These are phyloP conservation scores for Zaprionus capensis DNA, from an alignment of 1,140 invertebrate species.

Conservation along the genomic window DNA sequence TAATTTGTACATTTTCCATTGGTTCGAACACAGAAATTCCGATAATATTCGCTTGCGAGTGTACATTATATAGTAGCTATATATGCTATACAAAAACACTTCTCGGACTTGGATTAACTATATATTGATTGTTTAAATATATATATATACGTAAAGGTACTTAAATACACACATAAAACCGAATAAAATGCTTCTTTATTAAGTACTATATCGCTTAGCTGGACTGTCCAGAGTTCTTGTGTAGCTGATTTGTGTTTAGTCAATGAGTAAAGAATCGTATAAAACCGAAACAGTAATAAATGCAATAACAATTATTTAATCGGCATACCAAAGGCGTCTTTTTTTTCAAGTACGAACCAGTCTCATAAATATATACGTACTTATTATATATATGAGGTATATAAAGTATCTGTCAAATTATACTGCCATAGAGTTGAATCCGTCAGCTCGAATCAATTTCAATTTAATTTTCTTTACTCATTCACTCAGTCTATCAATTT, in stretches of 20 bases:
- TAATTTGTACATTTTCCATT: slow-evolving; percentile 66
- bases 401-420: background rate
- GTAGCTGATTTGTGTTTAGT: slow-evolving; percentile 76
- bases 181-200: slow-evolving; percentile 57
- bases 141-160: slow-evolving; percentile 37
- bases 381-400: background rate
- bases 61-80: slow-evolving; percentile 51
- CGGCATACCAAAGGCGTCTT: background rate
- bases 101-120: slow-evolving; percentile 53
- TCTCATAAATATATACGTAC: background rate
- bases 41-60: slow-evolving; percentile 52
- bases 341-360: background rate
- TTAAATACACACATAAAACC: slow-evolving; percentile 38
- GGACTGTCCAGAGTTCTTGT: slow-evolving; percentile 57
- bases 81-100: slow-evolving; percentile 39
- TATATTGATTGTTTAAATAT: slow-evolving; percentile 60
- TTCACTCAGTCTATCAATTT: background rate
- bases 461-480: background rate
- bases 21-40: slow-evolving; percentile 48
- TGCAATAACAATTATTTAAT: slow-evolving; percentile 70
- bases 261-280: slow-evolving; percentile 55
- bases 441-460: background rate
- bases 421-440: too few species aligned
- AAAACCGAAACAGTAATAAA: slow-evolving; percentile 62
- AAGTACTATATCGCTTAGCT: slow-evolving; percentile 68